phyloP scores from a whole-genome alignment of 2,797 vertebrate genomes.

The Rhodeus uyekii region DNA sequence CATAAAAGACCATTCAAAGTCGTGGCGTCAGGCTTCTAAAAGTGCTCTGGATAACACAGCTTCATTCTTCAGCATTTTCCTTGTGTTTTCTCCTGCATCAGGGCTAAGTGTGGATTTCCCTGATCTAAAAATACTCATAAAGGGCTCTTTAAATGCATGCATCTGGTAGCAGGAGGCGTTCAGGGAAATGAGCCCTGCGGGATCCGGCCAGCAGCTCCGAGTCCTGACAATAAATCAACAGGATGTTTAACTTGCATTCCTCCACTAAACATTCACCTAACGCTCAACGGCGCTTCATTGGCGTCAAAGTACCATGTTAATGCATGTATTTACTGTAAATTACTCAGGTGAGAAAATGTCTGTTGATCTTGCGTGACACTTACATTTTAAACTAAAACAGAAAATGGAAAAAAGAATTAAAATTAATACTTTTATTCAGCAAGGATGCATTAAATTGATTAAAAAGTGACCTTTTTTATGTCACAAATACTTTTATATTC shows the following conservation, averaged over 20 bases:
- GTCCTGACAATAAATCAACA: slow-evolving; percentile 40
- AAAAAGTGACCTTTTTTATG: not conserved
- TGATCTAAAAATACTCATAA: slow-evolving; percentile 68
- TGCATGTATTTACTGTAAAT: not conserved
- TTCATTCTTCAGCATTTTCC: slow-evolving; percentile 49
- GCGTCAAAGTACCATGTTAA: not conserved
- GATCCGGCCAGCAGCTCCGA: not conserved
- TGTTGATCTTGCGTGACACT: not conserved
- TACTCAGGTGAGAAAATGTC: not conserved
- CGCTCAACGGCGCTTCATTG: not conserved
- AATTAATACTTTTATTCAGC: not conserved
- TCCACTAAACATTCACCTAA: slow-evolving; percentile 15
- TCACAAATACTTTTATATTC: not conserved
- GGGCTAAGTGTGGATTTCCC: slow-evolving; percentile 68
- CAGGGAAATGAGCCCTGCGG: not conserved
- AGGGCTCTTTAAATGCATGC: slow-evolving; percentile 64
- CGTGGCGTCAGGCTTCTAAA: not conserved
- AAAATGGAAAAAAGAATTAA: not conserved
- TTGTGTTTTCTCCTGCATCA: slow-evolving; percentile 51
- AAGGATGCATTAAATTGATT: not conserved
- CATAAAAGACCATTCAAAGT: not conserved
- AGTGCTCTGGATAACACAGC: slow-evolving; percentile 1
- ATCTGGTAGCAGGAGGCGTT: slow-evolving; percentile 33
- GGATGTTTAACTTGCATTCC: slow-evolving; percentile 15
- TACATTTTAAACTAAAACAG: not conserved